A percentile compares a stretch with the other conserved stretches of the same genome.
Evolutionary conservation across 2,113 vertebrate genomes (phyloP).

Genomic region (Melospiza georgiana): DNA sequence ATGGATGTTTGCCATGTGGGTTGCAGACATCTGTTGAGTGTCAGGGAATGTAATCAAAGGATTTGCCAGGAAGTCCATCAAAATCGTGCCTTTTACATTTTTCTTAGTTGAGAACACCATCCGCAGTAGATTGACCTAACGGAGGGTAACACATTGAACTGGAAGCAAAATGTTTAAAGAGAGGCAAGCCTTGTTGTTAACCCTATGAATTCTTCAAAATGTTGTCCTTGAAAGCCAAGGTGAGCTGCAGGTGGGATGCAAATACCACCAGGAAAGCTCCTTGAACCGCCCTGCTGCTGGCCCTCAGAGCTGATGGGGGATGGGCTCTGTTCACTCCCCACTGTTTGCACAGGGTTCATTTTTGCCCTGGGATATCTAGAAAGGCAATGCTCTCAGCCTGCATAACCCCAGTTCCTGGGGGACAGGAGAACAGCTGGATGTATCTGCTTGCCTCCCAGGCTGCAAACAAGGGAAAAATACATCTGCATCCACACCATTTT

Average conservation of each 20-base stretch:
- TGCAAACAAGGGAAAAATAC: constrained; percentile 13
- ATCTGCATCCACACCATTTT: constrained; percentile 19
- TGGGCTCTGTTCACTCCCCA: background rate
- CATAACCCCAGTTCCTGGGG: background rate
- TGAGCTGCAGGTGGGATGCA: background rate
- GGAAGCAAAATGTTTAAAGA: background rate
- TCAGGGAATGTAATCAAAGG: constrained; percentile 62
- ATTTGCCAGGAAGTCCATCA: constrained; percentile 68
- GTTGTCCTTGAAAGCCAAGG: background rate
- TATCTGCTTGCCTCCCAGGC: constrained; percentile 25
- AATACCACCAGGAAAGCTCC: background rate
- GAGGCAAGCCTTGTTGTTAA: background rate
- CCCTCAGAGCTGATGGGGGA: background rate
- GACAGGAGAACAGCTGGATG: constrained; percentile 46
- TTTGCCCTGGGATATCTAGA: background rate
- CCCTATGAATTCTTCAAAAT: background rate
- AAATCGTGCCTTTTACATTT: constrained; percentile 58
- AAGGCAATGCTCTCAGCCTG: constrained; percentile 1
- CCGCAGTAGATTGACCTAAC: background rate
- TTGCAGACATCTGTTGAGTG: constrained; percentile 69
- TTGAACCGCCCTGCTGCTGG: background rate
- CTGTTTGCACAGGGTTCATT: background rate
- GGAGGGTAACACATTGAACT: background rate
- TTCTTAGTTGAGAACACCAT: constrained; percentile 66
- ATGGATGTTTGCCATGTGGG: constrained; percentile 55